phyloP scores from a whole-genome alignment of 2,113 vertebrate genomes.

The Monarcha castaneiventris region DNA sequence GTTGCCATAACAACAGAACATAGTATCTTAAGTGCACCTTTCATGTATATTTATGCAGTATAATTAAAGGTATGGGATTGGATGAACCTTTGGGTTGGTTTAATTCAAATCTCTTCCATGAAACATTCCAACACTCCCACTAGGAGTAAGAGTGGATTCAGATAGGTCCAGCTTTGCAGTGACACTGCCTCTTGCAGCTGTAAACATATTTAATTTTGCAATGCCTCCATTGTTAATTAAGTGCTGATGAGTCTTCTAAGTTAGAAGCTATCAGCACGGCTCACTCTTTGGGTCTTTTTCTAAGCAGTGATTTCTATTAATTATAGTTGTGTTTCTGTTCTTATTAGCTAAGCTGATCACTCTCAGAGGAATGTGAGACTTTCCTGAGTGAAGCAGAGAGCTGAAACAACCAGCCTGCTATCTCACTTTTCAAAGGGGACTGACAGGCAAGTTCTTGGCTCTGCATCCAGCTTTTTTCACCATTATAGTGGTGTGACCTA shows the following conservation, averaged over 20 bases:
- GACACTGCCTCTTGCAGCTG: background rate
- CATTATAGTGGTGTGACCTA: background rate
- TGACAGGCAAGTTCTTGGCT: background rate
- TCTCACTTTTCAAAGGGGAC: background rate
- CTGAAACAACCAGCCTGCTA: background rate
- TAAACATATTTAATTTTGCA: background rate
- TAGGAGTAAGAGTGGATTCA: background rate
- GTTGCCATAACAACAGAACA: slow-evolving; percentile 52
- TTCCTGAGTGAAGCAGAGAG: background rate
- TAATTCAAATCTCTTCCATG: background rate
- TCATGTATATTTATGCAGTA: background rate
- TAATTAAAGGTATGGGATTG: background rate
- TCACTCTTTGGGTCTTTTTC: slow-evolving; percentile 7
- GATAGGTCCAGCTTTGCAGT: background rate
- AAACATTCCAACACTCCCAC: background rate
- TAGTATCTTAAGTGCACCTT: background rate
- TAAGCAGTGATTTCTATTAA: slow-evolving; percentile 25
- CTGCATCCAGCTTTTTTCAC: background rate
- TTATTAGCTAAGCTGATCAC: background rate
- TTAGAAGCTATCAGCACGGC: background rate
- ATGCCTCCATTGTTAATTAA: background rate
- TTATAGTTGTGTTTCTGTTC: slow-evolving; percentile 7
- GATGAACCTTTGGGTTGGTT: background rate
- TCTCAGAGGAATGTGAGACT: background rate
- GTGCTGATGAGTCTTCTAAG: background rate